These are phyloP conservation scores for Parus major DNA, from an alignment of 2,113 vertebrate genomes.

Conservation along the genomic window DNA sequence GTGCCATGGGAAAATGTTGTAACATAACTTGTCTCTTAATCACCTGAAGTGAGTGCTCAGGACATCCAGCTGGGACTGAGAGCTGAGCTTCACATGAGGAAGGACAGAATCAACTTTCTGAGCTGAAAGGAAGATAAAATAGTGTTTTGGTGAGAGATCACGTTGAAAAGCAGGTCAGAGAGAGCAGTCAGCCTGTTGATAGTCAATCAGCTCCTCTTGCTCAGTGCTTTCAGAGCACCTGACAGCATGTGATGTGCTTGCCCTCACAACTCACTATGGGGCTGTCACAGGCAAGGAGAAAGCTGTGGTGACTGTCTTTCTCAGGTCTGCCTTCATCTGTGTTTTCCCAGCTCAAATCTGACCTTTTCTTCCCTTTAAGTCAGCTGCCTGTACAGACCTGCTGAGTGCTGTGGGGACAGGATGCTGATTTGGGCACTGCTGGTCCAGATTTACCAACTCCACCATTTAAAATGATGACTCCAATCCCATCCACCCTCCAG, in stretches of 20 bases:
- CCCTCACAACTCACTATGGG: not conserved
- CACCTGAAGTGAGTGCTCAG: not conserved
- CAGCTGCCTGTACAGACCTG: not conserved
- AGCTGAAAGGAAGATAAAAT: not conserved
- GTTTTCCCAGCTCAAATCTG: not conserved
- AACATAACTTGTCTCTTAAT: not conserved
- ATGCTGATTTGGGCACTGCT: not conserved
- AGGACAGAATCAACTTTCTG: not conserved
- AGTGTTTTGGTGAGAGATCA: not conserved
- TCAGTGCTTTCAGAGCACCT: not conserved
- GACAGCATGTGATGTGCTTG: not conserved
- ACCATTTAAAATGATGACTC: not conserved
- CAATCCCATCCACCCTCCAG: not conserved
- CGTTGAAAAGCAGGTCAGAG: not conserved
- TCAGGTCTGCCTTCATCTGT: not conserved
- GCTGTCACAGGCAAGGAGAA: not conserved
- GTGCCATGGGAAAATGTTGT: not conserved
- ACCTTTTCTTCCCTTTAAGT: not conserved
- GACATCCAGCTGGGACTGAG: not conserved
- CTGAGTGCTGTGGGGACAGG: not conserved
- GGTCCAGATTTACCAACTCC: not conserved
- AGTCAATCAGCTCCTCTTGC: not conserved
- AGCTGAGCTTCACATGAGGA: not conserved
- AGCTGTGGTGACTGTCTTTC: not conserved
- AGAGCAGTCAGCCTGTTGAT: not conserved